Evolutionary conservation across 2,797 vertebrate genomes (phyloP), one percentile per base, ranked within the genome.

Genomic region (Enteromius paludinosus): DNA sequence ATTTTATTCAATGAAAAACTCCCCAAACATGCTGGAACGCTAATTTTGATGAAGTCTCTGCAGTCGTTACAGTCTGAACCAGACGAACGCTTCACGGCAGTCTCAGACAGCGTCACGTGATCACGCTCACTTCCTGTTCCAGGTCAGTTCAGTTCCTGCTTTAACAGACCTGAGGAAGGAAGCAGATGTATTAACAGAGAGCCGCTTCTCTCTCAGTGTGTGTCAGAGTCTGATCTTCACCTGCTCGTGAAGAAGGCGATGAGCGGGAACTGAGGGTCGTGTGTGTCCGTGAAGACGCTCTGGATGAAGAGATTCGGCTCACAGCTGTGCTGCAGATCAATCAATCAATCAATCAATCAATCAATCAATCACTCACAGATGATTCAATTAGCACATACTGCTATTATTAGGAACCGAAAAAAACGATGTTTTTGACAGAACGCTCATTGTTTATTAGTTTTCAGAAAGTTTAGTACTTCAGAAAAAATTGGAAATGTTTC

Each of bases 171-270:
- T 99, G 91, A 79, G 86, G 92, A 91, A 86, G 4, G 91, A 87
- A 89, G 87, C 14, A 43, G n/a, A 66, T 47, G 17, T 23, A 43
- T 43, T 4, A 25, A 5, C 10, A 1, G 25, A 15, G 59, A 61
- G 38, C 66, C 4, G 3, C 49, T 7, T 20, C 17, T 8, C 49
- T 18, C 9, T 2, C 5, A 5, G 5, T 41, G 47, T 18, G 47
- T 49, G 47, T 18, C 47, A 6, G 17, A 8, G 49, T 20, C 49
- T 52, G 49, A 54, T 61, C 56, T 92, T 91, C 89, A 99, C 97
- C 96, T 96, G 92, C 87, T 96, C 61, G 97, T 98, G 93, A 99
- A 99, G 94, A 99, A 98, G 1, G 97, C 96, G 52, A 96, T 89
- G 86, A 95, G 83, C 0, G 97, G 97, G 87, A 96, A 98, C 76